Base-by-base conservation (phyloP, 2,113 vertebrate species). In the Alexandromys fortis region DNA sequence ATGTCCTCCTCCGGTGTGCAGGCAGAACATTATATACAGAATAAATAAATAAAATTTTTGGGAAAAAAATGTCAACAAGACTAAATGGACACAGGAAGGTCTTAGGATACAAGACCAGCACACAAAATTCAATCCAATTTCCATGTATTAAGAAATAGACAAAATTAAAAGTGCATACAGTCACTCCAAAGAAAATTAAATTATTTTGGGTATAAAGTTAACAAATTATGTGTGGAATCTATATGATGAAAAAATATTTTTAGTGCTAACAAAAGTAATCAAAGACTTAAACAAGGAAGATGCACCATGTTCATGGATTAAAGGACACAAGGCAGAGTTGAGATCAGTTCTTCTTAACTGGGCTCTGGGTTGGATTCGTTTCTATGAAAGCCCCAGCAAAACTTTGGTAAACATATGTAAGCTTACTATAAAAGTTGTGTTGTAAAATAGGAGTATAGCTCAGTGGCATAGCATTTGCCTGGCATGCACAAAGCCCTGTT, bases 351-450 rank as follows among this genome's bases (percentile, higher is more conserved):
- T 96, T 14, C 67, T 49, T 86, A 63, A 89, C 52, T 82, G 10
- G 81, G 35, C 58, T 90, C 38, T 76, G 55, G 63, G 4, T 82
- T 94, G 82, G 92, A 82, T 90, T 42, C 5, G 22, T 90, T 87
- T 76, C 61, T 77, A 55, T 65, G 30, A 83, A 87, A 92, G 65
- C 61, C 11, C 14, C 35, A 77, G 3, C 35, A 77, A 81, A 83
- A 24, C 30, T 38, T 38, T 76, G 24, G 1, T 65, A 82, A 65
- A 68, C 4, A 82, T 52, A 90, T 26, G 11, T 21, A 78, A 87
- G 26, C 45, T 97, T 95, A 90, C 83, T 94, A 63, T 85, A 67
- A 61, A 83, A 73, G 33, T 78, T 93, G 16, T 19, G 26, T 63
- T 67, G 14, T 24, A 49, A 58, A 10, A 61, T 63, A 26, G 35